Percentiles rank a stretch among this genome's conserved stretches.
These are phyloP conservation scores for Monodelphis domestica DNA, from an alignment of 2,797 vertebrate species.

Conservation along the genomic window DNA sequence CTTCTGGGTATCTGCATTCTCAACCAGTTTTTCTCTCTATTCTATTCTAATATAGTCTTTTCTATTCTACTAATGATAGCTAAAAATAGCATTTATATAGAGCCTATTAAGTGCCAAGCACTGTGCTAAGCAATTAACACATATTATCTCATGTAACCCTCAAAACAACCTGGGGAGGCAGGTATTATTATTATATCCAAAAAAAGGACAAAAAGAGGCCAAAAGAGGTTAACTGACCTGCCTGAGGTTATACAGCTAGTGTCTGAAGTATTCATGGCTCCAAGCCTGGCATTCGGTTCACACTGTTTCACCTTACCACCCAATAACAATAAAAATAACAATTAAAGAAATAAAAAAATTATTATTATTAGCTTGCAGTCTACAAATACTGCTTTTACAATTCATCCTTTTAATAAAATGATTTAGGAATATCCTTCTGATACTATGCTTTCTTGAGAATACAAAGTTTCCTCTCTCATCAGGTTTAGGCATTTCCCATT, in stretches of 20 bases:
- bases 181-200: neutral
- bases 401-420: neutral
- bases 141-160: neutral
- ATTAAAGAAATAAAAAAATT: no score
- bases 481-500: neutral
- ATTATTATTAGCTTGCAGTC: no score
- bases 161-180: neutral
- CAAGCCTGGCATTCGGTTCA: neutral
- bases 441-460: neutral
- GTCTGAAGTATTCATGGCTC: neutral
- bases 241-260: neutral
- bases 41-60: neutral
- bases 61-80: neutral
- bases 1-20: neutral
- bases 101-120: neutral
- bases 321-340: no score
- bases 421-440: neutral
- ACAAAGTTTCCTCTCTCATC: neutral
- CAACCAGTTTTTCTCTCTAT: neutral
- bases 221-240: neutral
- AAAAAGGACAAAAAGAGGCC: no score
- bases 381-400: neutral
- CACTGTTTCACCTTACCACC: neutral
- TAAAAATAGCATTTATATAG: neutral
- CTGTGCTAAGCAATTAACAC: neutral